Conservation (phyloP, 2,888 invertebrate genomes). For the Chalcis sispes region DNA sequence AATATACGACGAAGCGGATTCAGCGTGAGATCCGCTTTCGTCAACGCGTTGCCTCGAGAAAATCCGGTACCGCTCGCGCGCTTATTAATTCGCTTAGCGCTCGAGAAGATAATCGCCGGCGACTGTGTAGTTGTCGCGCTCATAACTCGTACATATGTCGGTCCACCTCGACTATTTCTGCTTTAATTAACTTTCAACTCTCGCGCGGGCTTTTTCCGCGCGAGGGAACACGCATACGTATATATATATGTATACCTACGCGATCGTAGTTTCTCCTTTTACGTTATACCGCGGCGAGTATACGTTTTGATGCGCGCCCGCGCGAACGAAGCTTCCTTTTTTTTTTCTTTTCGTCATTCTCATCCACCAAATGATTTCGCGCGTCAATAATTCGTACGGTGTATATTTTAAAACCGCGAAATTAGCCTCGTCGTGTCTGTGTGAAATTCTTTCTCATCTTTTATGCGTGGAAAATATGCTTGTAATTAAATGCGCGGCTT, state of each 20-base stretch:
- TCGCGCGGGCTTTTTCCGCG: too few relatives aligned
- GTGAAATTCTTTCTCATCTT: too few relatives aligned
- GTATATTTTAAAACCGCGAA: neutral
- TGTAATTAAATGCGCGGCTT: neutral
- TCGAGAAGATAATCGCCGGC: constrained; percentile 42
- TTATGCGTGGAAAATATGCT: neutral
- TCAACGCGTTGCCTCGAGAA: neutral
- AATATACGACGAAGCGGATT: too few relatives aligned
- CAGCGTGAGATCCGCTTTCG: neutral
- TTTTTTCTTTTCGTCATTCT: too few relatives aligned
- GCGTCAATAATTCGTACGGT: neutral
- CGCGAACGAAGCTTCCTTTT: too few relatives aligned
- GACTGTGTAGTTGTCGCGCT: constrained; percentile 11
- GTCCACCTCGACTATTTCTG: too few relatives aligned
- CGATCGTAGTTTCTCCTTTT: neutral
- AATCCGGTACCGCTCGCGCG: constrained; percentile 30
- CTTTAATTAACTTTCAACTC: constrained; percentile 61
- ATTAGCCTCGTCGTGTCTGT: neutral
- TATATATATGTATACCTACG: too few relatives aligned
- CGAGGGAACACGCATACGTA: too few relatives aligned
- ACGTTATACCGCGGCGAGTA: neutral
- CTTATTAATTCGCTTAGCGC: constrained; percentile 53
- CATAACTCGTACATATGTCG: too few relatives aligned
- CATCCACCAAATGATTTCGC: too few relatives aligned
- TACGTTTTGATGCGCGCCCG: too few relatives aligned